Base-by-base conservation (phyloP, 2,888 invertebrate genomes). In the Sicus ferrugineus region DNA sequence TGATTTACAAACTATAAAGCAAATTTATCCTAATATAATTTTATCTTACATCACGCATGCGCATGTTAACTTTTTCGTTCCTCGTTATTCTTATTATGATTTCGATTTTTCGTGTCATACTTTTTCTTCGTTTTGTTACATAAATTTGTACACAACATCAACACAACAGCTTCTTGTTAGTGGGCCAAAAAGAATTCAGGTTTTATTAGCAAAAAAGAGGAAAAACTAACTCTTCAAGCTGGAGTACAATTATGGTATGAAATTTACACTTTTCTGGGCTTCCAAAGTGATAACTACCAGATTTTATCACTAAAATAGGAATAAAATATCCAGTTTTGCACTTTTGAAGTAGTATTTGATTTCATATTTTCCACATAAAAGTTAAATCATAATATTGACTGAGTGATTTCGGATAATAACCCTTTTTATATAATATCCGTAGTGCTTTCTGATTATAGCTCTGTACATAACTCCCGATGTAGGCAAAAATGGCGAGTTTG, bases 41-140 rank as follows among this genome's bases (percentile, higher is more conserved):
- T 84, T 83, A 81, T 84, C 84, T 83, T 82, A 85, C 85, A 84
- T 85, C 85, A 84, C 83, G 84, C 84, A 84, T 84, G 84, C 85
- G 84, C 84, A 84, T 84, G 84, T 79, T 81, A 83, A 80, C 82
- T 82, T 76, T 78, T 74, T 66, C 63, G 70, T 73, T 73, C 69
- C 65, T 73, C 72, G 67, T 70, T 72, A 30, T 59, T 26, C 38
- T 65, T 34, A 31, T 30, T 70, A 54, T 38, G 1, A 28, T 67
- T 67, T 70, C 42, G 19, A 16, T 70, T 61, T 59, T 31, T 9
- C 23, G 21, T 71, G 56, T 54, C 11, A 38, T 52, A 26, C 26
- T 71, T 75, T 80, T 77, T 19, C 59, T 72, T 70, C 52, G 2
- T 52, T 52, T 34, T 21, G 42, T n/a, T n/a, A 3, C n/a, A n/a